A percentile compares a stretch with the other conserved stretches of the same genome.
These are phyloP conservation scores for Hirudo medicinalis DNA, from an alignment of 1,140 invertebrate genomes.

Conservation along the genomic window DNA sequence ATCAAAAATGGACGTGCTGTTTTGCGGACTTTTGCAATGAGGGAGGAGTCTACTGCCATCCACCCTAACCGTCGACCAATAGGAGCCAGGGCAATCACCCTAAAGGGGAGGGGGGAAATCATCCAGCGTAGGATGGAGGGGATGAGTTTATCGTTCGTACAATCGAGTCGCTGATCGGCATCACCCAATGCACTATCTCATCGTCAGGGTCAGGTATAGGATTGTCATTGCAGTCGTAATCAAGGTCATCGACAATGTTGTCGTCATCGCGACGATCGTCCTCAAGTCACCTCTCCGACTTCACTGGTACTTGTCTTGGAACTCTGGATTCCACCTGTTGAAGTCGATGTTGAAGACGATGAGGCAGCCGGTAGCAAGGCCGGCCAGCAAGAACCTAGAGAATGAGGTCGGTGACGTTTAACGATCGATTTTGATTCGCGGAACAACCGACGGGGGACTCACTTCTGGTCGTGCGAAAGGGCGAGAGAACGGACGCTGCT, in stretches of 20 bases:
- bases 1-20: no score
- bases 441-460: slow-evolving; percentile 37
- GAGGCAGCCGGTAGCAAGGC: slow-evolving; percentile 86
- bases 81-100: no score
- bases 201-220: no score
- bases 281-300: neutral
- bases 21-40: no score
- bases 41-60: no score
- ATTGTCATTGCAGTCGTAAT: neutral
- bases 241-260: neutral
- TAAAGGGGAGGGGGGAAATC: no score
- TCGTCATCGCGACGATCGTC: neutral
- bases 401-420: slow-evolving; percentile 1
- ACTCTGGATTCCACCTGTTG: slow-evolving; percentile 98
- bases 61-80: no score
- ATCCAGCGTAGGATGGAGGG: no score
- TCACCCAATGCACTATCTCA: no score
- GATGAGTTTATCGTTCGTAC: no score
- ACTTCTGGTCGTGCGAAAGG: slow-evolving; percentile 93
- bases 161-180: no score
- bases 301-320: slow-evolving; percentile 32
- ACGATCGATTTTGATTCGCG: neutral
- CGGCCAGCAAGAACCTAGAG: slow-evolving; percentile 83
- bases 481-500: slow-evolving; percentile 79
- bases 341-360: slow-evolving; percentile 99